Evolutionary conservation across 2,113 vertebrate species (phyloP).

Genomic region (Pangasianodon hypophthalmus): DNA sequence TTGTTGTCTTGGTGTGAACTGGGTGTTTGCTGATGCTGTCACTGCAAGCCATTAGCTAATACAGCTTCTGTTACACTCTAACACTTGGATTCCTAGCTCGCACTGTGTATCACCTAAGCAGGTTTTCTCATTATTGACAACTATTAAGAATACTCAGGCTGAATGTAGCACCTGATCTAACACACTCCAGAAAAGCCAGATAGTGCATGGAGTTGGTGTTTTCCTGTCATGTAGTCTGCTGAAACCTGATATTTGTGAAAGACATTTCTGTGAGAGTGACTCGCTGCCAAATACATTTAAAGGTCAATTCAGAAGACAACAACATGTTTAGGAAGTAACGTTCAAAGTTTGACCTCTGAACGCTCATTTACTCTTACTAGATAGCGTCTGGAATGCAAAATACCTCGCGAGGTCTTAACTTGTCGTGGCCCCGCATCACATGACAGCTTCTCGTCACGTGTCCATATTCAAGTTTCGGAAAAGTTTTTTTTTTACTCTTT

Average conservation of each 20-base stretch:
- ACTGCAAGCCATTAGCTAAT: background rate
- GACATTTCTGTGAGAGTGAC: background rate
- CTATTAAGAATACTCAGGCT: background rate
- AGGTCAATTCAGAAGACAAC: background rate
- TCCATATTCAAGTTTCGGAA: conserved; percentile 72
- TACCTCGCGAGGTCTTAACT: conserved; percentile 58
- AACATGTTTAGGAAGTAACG: background rate
- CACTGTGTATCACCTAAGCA: background rate
- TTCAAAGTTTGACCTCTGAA: background rate
- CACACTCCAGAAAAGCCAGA: background rate
- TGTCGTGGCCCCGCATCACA: conserved; percentile 61
- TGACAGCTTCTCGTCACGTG: conserved; percentile 75
- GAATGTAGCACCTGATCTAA: background rate
- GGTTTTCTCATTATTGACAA: background rate
- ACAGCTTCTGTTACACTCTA: background rate
- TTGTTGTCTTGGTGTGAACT: background rate
- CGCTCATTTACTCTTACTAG: background rate
- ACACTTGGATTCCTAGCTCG: background rate
- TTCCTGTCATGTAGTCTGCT: background rate
- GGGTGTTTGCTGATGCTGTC: background rate
- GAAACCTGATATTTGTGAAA: background rate
- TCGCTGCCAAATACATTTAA: background rate
- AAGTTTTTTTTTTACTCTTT: conserved; percentile 60
- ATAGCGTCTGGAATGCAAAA: conserved; percentile 34
- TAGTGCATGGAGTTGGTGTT: background rate